Evolutionary conservation across 2,113 vertebrate genomes (phyloP).

Genomic region (Girardinichthys multiradiatus): DNA sequence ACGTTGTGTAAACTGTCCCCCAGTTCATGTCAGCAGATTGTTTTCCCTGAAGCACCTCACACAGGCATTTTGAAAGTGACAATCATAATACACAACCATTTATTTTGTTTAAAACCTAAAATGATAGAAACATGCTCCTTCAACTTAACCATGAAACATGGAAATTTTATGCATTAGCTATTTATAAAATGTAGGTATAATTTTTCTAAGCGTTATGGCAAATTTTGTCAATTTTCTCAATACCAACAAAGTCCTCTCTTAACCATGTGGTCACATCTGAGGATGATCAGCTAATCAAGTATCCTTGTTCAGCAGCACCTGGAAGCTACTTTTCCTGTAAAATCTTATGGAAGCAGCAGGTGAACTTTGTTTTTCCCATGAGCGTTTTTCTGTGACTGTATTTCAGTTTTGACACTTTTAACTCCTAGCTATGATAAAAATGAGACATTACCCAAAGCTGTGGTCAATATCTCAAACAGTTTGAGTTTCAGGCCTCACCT

Average conservation of each 20-base stretch:
- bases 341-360: neutral
- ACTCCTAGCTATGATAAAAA: neutral
- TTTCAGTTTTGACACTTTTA: neutral
- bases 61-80: no score
- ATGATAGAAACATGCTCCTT: neutral
- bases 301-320: neutral
- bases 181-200: neutral
- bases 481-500: slow-evolving; percentile 74
- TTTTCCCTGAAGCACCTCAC: no score
- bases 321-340: neutral
- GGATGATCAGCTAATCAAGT: neutral
- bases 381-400: neutral
- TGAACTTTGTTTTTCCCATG: neutral
- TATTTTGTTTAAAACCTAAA: neutral
- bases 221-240: no score
- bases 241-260: neutral
- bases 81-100: no score
- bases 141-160: neutral
- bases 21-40: no score
- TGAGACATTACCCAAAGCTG: neutral
- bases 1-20: no score
- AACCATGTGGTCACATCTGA: neutral
- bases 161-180: neutral
- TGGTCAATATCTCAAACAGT: neutral
- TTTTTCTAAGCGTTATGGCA: no score